Evolutionary conservation across 2,797 vertebrate genomes (phyloP).

Genomic region (Galaxias olidus): DNA sequence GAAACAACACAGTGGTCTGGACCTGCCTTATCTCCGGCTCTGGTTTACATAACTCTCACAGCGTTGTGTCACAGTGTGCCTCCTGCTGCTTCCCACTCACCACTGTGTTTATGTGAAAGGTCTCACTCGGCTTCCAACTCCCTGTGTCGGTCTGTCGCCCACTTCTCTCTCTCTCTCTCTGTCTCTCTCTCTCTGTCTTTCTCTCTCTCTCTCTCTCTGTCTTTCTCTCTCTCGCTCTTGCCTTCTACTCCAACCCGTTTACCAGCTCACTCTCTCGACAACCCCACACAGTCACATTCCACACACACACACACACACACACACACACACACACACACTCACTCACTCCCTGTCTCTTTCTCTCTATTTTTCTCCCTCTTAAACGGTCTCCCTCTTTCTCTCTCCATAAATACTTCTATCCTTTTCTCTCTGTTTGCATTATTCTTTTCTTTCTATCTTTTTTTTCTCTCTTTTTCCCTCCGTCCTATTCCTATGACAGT

Average conservation of each 20-base stretch:
- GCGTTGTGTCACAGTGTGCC: constrained; percentile 49
- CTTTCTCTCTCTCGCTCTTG: neutral
- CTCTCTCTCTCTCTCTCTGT: neutral
- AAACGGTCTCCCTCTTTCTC: neutral
- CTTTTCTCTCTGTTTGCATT: neutral
- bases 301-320: too few relatives aligned
- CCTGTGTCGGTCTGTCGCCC: constrained; percentile 22
- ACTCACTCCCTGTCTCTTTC: neutral
- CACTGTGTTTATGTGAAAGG: constrained; percentile 53
- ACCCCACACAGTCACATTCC: too few relatives aligned
- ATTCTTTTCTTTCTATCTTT: neutral
- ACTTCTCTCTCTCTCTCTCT: neutral
- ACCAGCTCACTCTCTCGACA: too few relatives aligned
- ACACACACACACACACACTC: neutral
- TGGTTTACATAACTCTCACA: constrained; percentile 39
- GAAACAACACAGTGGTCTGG: too few relatives aligned
- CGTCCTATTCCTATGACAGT: too few relatives aligned
- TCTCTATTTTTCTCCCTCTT: neutral
- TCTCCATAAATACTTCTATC: too few relatives aligned
- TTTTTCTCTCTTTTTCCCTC: too few relatives aligned
- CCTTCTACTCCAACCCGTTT: too few relatives aligned
- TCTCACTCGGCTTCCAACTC: constrained; percentile 48
- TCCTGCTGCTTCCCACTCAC: constrained; percentile 49
- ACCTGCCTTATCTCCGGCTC: constrained; percentile 12
- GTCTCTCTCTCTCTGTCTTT: neutral